Evolutionary conservation across 2,113 vertebrate genomes (phyloP).

Genomic region (Prionailurus bengalensis): DNA sequence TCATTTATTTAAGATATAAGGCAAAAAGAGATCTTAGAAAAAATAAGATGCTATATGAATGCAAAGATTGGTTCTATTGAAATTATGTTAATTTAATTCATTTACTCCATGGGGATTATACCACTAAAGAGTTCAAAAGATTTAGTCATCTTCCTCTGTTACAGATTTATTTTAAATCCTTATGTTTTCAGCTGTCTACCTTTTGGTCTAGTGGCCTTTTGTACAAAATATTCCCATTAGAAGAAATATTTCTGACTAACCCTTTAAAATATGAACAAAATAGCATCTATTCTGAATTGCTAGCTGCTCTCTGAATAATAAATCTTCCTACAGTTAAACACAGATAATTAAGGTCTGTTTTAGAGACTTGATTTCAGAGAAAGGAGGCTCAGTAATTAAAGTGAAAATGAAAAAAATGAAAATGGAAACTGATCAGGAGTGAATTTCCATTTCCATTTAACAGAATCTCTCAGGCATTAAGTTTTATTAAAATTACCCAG

Average conservation of each 20-base stretch:
- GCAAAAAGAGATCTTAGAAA: neutral
- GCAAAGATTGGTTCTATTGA: neutral
- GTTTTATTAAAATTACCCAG: slow-evolving; percentile 60
- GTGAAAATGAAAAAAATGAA: slow-evolving; percentile 64
- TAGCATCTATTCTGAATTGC: slow-evolving; percentile 9
- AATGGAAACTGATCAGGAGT: slow-evolving; percentile 61
- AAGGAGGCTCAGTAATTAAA: slow-evolving; percentile 52
- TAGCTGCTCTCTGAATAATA: slow-evolving; percentile 60
- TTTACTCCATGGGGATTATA: neutral
- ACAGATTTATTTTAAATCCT: slow-evolving; percentile 41
- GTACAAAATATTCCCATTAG: slow-evolving; percentile 10
- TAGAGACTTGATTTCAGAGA: slow-evolving; percentile 64
- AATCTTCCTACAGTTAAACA: slow-evolving; percentile 34
- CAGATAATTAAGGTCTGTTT: slow-evolving; percentile 34
- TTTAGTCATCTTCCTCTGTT: neutral
- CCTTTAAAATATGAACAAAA: slow-evolving; percentile 54
- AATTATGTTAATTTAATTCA: slow-evolving; percentile 44
- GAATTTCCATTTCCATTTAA: slow-evolving; percentile 66
- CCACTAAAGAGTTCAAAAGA: slow-evolving; percentile 31
- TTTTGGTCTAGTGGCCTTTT: slow-evolving; percentile 6
- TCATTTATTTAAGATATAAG: slow-evolving; percentile 31
- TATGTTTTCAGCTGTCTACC: neutral
- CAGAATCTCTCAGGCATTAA: slow-evolving; percentile 41
- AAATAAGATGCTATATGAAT: neutral
- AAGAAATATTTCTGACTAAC: slow-evolving; percentile 42